Evolutionary conservation across 2,888 invertebrate species (phyloP), one percentile per base, ranked within the genome.

Genomic region (Mesorhabditis spiculigera): DNA sequence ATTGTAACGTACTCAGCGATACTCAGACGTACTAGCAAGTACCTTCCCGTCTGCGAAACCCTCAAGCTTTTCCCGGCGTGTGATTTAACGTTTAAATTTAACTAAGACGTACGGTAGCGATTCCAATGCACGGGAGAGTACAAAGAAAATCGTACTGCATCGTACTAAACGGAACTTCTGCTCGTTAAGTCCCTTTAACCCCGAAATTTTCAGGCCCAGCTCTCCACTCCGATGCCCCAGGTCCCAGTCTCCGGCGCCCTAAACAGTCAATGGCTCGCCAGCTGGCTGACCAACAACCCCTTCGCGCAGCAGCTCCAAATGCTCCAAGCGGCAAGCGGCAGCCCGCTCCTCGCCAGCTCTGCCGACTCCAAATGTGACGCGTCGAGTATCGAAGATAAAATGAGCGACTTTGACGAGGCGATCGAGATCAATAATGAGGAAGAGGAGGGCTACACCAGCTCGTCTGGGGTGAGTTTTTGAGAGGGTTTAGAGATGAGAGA

Each of bases 231-330:
- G 8, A 28, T 73, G 58, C 72, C 71, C 42, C 69, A 72, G 4
- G 70, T 71, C 5, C 65, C 68, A 43, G 68, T 75, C 69, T 71
- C 73, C 41, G 63, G 73, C 1, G 75, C 73, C 62, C 28, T 28
- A 28, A 28, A 28, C 28, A 28, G 28, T 3, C 79, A 79, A 62
- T 77, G 76, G 68, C 61, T 80, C 43, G 67, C 78, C 8, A 73
- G 75, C 6, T 81, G 81, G 81, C 71, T 81, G 6, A 77, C 80
- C 13, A 81, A 80, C 70, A 81, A 80, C 68, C 80, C 78, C 5
- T 71, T 79, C 64, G 74, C 72, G 43, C 65, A 68, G 4, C 43
- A 68, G 10, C 68, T 75, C 43, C 68, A 68, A 13, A 58, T 68
- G 41, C 50, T 50, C 58, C 58, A 50, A 50, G 8, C n/a, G 1